These are phyloP conservation scores for Muntiacus muntjak DNA, from an alignment of 2,113 vertebrate species.

Conservation along the genomic window DNA sequence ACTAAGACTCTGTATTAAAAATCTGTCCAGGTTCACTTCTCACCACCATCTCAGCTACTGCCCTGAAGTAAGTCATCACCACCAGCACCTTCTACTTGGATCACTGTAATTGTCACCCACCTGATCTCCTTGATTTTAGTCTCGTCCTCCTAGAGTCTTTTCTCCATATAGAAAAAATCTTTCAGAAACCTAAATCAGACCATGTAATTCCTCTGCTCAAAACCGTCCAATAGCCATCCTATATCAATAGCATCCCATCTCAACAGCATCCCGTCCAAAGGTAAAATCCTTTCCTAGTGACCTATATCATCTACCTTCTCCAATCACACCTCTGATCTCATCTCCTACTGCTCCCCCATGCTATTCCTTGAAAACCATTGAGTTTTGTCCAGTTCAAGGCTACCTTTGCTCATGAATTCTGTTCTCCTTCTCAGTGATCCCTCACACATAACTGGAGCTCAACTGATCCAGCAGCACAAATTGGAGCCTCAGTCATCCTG, in stretches of 20 bases:
- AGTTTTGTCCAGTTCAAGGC: background rate
- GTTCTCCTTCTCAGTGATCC: background rate
- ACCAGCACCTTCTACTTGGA: background rate
- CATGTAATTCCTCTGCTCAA: background rate
- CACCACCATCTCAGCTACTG: background rate
- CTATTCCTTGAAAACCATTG: background rate
- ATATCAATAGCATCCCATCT: background rate
- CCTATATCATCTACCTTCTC: background rate
- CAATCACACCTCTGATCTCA: background rate
- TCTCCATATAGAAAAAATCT: background rate
- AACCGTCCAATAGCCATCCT: background rate
- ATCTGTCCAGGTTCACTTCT: background rate
- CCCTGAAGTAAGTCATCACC: background rate
- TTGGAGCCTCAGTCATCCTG: background rate
- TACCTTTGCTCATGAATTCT: background rate
- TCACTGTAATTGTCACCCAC: background rate
- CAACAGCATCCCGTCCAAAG: background rate
- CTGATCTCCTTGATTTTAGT: background rate
- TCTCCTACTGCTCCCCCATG: background rate
- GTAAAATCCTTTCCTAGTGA: background rate
- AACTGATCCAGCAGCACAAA: background rate
- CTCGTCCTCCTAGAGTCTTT: background rate
- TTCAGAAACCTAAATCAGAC: constrained; percentile 10
- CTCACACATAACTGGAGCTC: background rate
- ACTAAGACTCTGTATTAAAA: background rate